Evolutionary conservation across 2,888 invertebrate genomes (phyloP).

Genomic region (Allophyes oxyacanthae): DNA sequence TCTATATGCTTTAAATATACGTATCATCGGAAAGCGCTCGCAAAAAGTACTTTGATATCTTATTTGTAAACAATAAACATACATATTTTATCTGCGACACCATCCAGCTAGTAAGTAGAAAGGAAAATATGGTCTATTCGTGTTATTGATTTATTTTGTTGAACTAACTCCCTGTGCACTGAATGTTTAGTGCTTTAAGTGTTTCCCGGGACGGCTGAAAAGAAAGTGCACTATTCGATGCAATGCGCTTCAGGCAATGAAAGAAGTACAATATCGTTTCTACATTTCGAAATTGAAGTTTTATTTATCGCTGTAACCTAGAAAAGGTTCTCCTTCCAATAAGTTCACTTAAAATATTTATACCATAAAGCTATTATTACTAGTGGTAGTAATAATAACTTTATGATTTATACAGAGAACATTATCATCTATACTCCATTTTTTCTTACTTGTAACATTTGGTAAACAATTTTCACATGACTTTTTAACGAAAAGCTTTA

Average conservation of each 20-base stretch:
- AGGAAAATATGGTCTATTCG: conserved; percentile 10
- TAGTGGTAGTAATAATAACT: no score
- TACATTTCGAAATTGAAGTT: conserved; percentile 25
- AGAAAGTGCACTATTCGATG: conserved; percentile 17
- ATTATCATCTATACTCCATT: no score
- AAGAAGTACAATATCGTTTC: background rate
- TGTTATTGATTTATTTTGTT: conserved; percentile 8
- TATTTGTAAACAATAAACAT: conserved; percentile 13
- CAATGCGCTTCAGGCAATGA: conserved; percentile 16
- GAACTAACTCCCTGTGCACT: background rate
- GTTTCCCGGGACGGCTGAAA: conserved; percentile 13
- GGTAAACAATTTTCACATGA: no score
- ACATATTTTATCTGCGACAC: background rate
- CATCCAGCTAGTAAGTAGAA: background rate
- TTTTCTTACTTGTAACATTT: no score
- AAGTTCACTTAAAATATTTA: no score
- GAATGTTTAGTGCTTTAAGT: conserved; percentile 11
- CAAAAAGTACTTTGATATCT: conserved; percentile 28
- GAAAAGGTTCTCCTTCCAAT: no score
- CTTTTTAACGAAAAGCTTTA: no score
- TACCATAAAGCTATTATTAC: no score
- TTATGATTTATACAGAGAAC: no score
- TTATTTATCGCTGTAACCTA: background rate
- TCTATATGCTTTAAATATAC: conserved; percentile 5
- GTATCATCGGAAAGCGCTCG: conserved; percentile 18